These are phyloP conservation scores for Trypoxylon attenuatum DNA, from an alignment of 2,888 invertebrate genomes.

Conservation along the genomic window DNA sequence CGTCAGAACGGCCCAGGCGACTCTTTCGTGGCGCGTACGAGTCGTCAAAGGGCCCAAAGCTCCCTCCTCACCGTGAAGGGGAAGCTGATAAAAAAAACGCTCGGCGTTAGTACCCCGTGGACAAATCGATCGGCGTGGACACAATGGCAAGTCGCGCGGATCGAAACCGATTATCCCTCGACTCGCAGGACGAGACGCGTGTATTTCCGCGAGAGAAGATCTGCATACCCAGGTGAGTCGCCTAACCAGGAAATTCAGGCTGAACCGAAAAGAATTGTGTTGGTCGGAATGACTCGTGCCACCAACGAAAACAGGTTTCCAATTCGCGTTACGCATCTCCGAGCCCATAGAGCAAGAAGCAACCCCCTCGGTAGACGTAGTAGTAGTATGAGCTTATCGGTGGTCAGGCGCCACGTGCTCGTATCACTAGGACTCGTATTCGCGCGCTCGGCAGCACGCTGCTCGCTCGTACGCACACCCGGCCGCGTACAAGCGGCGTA, in stretches of 20 bases:
- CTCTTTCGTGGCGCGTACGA: conserved; percentile 19
- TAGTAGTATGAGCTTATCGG: neutral
- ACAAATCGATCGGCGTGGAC: neutral
- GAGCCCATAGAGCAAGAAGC: neutral
- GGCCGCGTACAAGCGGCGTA: conserved; percentile 52
- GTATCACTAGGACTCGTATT: neutral
- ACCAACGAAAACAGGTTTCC: too few relatives aligned
- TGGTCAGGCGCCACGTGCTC: too few relatives aligned
- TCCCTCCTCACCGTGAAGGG: too few relatives aligned
- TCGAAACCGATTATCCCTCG: neutral
- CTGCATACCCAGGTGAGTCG: too few relatives aligned
- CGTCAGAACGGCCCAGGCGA: conserved; percentile 42
- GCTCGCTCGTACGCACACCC: conserved; percentile 20
- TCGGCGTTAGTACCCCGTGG: too few relatives aligned
- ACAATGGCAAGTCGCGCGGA: neutral
- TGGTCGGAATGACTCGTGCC: too few relatives aligned
- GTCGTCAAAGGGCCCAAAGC: neutral
- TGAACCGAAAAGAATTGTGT: too few relatives aligned
- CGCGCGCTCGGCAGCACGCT: conserved; percentile 9
- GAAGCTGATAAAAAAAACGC: too few relatives aligned
- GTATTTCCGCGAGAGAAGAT: too few relatives aligned
- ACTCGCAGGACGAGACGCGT: too few relatives aligned
- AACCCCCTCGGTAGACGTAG: neutral
- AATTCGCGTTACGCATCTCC: neutral
- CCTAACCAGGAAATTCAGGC: too few relatives aligned